Percentiles rank a stretch among this genome's conserved stretches.
Conservation (phyloP, 1,140 invertebrate genomes). For the Holotrichia oblita region DNA sequence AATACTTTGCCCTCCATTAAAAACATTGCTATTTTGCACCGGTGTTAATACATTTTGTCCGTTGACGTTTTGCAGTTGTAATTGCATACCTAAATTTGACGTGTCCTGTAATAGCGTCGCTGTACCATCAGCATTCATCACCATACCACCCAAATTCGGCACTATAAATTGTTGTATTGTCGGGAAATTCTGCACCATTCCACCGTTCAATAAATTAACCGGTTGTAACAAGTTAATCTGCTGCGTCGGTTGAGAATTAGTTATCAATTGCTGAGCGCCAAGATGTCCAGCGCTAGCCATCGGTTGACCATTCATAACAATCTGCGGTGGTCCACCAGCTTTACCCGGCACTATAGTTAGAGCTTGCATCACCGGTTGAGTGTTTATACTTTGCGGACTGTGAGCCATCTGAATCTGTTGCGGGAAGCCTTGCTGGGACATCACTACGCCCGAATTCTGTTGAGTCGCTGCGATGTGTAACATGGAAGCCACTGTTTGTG, state of each 20-base stretch:
- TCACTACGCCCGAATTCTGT: slow-evolving; percentile 58
- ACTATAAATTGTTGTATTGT: slow-evolving; percentile 85
- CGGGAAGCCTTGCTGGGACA: slow-evolving; percentile 67
- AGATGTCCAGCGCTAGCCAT: slow-evolving; percentile 68
- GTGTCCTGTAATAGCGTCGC: slow-evolving; percentile 80
- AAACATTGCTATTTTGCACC: slow-evolving; percentile 71
- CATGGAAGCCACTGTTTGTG: slow-evolving; percentile 78
- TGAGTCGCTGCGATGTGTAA: slow-evolving; percentile 72
- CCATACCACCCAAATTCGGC: slow-evolving; percentile 73
- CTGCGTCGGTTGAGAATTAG: slow-evolving; percentile 75
- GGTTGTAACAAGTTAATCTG: slow-evolving; percentile 83
- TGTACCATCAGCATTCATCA: slow-evolving; percentile 62
- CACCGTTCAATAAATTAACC: slow-evolving; percentile 79
- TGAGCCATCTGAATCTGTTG: slow-evolving; percentile 72
- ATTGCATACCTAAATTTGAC: slow-evolving; percentile 73
- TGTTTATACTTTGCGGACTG: slow-evolving; percentile 66
- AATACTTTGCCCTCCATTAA: slow-evolving; percentile 70
- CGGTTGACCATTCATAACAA: slow-evolving; percentile 76
- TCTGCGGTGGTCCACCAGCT: slow-evolving; percentile 72
- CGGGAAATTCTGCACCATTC: slow-evolving; percentile 79
- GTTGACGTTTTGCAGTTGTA: slow-evolving; percentile 83
- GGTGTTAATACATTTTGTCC: slow-evolving; percentile 80
- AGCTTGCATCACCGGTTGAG: slow-evolving; percentile 75
- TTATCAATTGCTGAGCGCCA: slow-evolving; percentile 73
- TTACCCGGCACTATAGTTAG: slow-evolving; percentile 80